Evolutionary conservation across 2,113 vertebrate genomes (phyloP).

Genomic region (Brachypteracias leptosomus): DNA sequence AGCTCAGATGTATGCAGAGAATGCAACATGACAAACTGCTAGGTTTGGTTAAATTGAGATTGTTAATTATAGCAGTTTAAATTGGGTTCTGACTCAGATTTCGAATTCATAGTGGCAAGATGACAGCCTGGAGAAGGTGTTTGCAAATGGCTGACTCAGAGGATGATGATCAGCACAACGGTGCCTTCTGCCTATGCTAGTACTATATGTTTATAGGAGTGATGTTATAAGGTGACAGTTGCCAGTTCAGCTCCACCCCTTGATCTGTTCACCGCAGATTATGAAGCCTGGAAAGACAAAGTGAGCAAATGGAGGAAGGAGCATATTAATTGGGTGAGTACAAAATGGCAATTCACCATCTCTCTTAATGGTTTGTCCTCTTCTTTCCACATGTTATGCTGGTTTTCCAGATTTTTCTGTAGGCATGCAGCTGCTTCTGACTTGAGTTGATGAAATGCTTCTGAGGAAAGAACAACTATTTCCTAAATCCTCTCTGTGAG

Average conservation of each 20-base stretch:
- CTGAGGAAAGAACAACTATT: not conserved
- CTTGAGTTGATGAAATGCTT: not conserved
- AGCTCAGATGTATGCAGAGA: constrained; percentile 32
- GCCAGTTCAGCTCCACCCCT: constrained; percentile 48
- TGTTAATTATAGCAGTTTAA: constrained; percentile 70
- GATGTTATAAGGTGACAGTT: constrained; percentile 38
- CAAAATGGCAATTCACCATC: constrained; percentile 5
- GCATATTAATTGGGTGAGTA: constrained; percentile 37
- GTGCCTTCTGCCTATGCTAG: constrained; percentile 48
- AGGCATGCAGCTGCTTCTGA: constrained; percentile 15
- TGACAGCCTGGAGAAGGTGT: constrained; percentile 68
- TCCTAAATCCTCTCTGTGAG: not conserved
- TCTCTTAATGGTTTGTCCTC: not conserved
- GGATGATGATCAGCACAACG: constrained; percentile 47
- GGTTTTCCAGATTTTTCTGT: constrained; percentile 45
- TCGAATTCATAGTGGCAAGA: constrained; percentile 55
- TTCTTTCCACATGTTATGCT: constrained; percentile 5
- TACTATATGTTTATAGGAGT: constrained; percentile 59
- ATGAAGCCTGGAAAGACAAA: constrained; percentile 43
- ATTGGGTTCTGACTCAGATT: constrained; percentile 67
- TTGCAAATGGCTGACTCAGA: constrained; percentile 67
- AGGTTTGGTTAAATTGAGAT: constrained; percentile 63
- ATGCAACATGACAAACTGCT: constrained; percentile 59
- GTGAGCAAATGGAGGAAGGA: constrained; percentile 40
- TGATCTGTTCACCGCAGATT: constrained; percentile 53